phyloP scores from a whole-genome alignment of 2,113 vertebrate species.

The Oryzias woworae region DNA sequence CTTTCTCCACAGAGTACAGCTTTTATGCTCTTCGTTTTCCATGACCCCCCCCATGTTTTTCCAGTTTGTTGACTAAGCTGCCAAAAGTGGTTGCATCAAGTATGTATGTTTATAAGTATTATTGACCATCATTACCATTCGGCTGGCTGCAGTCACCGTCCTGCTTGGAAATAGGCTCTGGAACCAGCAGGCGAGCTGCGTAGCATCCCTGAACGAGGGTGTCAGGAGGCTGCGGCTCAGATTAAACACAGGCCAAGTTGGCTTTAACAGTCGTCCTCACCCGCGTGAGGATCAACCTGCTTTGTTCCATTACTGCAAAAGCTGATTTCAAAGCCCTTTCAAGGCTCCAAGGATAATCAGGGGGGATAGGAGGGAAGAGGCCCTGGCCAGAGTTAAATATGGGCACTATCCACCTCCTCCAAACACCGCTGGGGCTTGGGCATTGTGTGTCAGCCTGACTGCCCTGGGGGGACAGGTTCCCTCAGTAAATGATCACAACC shows the following conservation, averaged over 20 bases:
- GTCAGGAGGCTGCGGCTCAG: constrained; percentile 29
- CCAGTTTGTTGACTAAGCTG: constrained; percentile 19
- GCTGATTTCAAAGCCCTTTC: constrained; percentile 36
- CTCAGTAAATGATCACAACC: constrained; percentile 46
- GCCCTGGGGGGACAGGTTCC: constrained; percentile 54
- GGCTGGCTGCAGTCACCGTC: constrained; percentile 33
- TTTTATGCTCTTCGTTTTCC: constrained; percentile 2
- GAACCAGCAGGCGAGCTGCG: constrained; percentile 33
- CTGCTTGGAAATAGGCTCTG: constrained; percentile 35
- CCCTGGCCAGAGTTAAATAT: neutral
- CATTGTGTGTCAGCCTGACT: constrained; percentile 35
- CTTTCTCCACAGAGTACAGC: constrained; percentile 17
- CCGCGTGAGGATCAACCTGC: constrained; percentile 25
- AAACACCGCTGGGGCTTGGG: constrained; percentile 26
- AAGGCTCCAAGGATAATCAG: constrained; percentile 43
- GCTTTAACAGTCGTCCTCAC: neutral
- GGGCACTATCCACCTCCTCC: constrained; percentile 20
- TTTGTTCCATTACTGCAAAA: constrained; percentile 7
- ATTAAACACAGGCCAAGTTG: constrained; percentile 39
- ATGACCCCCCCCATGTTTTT: constrained; percentile 12
- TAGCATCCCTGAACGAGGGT: constrained; percentile 43
- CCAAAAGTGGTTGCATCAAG: constrained; percentile 13
- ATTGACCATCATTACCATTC: constrained; percentile 38
- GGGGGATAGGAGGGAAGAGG: constrained; percentile 21
- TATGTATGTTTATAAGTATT: constrained; percentile 15